Percentiles rank a stretch among this genome's conserved stretches.
These are phyloP conservation scores for Acinonyx jubatus DNA, from an alignment of 2,113 vertebrate species.

Conservation along the genomic window DNA sequence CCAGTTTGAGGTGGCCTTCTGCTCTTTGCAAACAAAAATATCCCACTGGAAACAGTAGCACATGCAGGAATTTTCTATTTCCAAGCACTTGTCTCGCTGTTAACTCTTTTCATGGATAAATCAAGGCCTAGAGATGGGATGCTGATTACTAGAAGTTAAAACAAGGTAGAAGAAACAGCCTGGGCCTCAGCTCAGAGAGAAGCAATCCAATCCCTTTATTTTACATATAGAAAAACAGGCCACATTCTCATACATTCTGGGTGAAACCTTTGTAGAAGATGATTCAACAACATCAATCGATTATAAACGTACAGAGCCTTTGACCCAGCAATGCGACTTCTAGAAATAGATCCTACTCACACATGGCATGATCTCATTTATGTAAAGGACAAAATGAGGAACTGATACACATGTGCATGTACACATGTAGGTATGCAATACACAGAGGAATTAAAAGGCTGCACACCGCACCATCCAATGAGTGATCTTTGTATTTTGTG, in stretches of 20 bases:
- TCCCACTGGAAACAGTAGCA: not conserved
- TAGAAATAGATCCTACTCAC: not conserved
- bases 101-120: not conserved
- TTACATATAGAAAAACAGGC: not conserved
- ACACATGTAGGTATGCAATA: not conserved
- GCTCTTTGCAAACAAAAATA: not conserved
- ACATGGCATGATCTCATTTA: not conserved
- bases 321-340: not conserved
- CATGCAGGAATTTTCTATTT: not conserved
- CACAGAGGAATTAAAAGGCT: not conserved
- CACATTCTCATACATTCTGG: not conserved
- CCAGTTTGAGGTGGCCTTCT: not conserved
- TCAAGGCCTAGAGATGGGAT: not conserved
- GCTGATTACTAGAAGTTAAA: not conserved
- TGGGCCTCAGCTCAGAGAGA: not conserved
- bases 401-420: not conserved
- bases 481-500: not conserved
- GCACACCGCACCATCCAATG: not conserved
- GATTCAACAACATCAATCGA: not conserved
- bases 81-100: not conserved
- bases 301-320: not conserved
- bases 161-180: not conserved
- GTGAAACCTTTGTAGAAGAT: not conserved
- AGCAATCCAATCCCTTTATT: conserved; percentile 37
- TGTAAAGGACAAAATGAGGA: not conserved